Conservation (phyloP, 37 sponge, comb jelly and placozoan genomes). For the Ianthella basta region DNA sequence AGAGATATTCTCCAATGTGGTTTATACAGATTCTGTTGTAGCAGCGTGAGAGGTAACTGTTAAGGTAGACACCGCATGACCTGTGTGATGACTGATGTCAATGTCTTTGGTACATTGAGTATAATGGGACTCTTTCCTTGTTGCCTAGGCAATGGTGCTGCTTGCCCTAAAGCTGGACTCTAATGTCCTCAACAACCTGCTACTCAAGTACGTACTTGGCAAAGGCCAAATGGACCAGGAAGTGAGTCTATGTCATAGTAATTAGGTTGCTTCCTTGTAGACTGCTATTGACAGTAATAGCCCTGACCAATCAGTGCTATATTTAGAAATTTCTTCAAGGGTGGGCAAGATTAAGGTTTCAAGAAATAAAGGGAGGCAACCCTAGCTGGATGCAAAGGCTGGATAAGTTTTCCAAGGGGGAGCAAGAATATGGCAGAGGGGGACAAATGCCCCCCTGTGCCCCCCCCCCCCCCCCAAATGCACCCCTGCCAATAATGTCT, state of each 20-base stretch:
- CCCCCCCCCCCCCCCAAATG: too few relatives aligned
- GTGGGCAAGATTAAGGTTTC: too few relatives aligned
- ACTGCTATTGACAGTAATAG: too few relatives aligned
- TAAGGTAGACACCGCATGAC: constrained; percentile 65
- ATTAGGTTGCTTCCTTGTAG: constrained; percentile 4
- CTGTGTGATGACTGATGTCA: too few relatives aligned
- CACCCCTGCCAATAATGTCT: too few relatives aligned
- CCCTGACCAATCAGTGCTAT: too few relatives aligned
- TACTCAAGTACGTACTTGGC: constrained; percentile 92
- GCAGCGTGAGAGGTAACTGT: constrained; percentile 91
- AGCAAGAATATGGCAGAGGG: too few relatives aligned
- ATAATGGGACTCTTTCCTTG: background rate
- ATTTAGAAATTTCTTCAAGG: too few relatives aligned
- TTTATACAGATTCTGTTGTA: constrained; percentile 89
- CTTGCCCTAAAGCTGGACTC: constrained; percentile 83
- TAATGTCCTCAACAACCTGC: constrained; percentile 66
- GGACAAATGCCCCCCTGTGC: too few relatives aligned
- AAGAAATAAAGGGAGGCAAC: too few relatives aligned
- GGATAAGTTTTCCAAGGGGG: too few relatives aligned
- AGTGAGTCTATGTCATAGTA: constrained; percentile 24
- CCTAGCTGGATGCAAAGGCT: too few relatives aligned
- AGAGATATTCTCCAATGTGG: constrained; percentile 87
- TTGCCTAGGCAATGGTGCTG: constrained; percentile 75
- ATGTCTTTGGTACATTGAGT: background rate
- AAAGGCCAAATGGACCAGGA: constrained; percentile 88